Evolutionary conservation across 2,797 vertebrate species (phyloP).

Genomic region (Menidia menidia): DNA sequence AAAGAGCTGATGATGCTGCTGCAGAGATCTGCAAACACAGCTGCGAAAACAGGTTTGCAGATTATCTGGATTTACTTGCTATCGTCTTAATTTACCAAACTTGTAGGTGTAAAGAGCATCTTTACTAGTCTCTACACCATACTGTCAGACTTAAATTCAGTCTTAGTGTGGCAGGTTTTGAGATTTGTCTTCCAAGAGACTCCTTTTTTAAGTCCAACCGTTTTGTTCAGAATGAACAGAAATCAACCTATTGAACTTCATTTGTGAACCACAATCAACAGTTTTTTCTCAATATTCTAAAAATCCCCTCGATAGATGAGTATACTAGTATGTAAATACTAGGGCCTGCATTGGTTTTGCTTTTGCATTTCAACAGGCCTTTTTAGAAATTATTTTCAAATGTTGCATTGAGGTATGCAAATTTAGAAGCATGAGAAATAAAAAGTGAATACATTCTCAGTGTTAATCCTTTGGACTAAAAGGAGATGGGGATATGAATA

Average conservation of each 20-base stretch:
- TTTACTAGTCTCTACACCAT: slow-evolving; percentile 14
- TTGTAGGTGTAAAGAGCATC: slow-evolving; percentile 23
- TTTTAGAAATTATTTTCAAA: slow-evolving; percentile 25
- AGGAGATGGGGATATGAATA: slow-evolving; percentile 74
- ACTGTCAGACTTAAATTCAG: slow-evolving; percentile 3
- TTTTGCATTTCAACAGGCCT: slow-evolving; percentile 35
- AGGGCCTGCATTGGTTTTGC: slow-evolving; percentile 22
- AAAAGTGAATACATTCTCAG: slow-evolving; percentile 68
- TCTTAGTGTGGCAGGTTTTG: slow-evolving; percentile 27
- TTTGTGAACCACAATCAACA: slow-evolving; percentile 16
- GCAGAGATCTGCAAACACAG: slow-evolving; percentile 45
- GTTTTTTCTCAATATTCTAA: slow-evolving; percentile 4
- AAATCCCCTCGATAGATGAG: no score
- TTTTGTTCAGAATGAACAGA: slow-evolving; percentile 17
- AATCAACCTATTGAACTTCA: slow-evolving; percentile 42
- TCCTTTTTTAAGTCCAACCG: slow-evolving; percentile 16
- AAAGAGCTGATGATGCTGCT: slow-evolving; percentile 40
- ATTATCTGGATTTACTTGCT: slow-evolving; percentile 42
- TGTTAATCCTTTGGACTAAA: slow-evolving; percentile 72
- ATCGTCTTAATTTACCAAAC: slow-evolving; percentile 42
- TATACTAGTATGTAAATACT: no score
- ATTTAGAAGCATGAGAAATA: slow-evolving; percentile 60
- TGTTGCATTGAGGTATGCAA: slow-evolving; percentile 39
- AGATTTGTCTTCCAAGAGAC: slow-evolving; percentile 42
- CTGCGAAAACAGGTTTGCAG: slow-evolving; percentile 48